These are phyloP conservation scores for Temnothorax rugatulus DNA, from an alignment of 2,888 invertebrate genomes.

Conservation along the genomic window DNA sequence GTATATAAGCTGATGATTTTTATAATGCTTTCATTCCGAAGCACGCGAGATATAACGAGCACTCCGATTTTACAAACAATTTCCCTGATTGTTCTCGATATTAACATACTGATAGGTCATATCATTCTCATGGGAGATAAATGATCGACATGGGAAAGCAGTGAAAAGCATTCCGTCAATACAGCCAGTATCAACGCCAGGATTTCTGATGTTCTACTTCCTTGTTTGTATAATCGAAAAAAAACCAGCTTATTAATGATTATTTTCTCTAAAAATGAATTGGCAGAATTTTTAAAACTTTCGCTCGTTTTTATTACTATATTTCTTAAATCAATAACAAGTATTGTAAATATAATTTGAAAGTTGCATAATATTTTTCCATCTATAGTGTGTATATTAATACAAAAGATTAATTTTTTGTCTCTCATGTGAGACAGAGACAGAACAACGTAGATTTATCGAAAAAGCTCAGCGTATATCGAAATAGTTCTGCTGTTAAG, in stretches of 20 bases:
- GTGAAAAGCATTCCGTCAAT: constrained; percentile 21
- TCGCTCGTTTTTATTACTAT: neutral
- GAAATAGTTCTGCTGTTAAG: neutral
- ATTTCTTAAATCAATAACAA: neutral
- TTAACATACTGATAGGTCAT: constrained; percentile 7
- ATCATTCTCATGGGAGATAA: constrained; percentile 24
- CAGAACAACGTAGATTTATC: neutral
- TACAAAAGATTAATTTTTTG: neutral
- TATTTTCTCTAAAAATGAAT: constrained; percentile 20
- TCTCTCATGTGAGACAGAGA: neutral
- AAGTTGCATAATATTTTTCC: neutral
- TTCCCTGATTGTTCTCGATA: constrained; percentile 9
- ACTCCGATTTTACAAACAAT: constrained; percentile 27
- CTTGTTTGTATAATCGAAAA: neutral
- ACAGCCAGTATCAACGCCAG: neutral
- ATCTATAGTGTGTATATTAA: neutral
- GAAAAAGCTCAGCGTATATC: neutral
- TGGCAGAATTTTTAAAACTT: neutral
- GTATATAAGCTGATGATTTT: constrained; percentile 29
- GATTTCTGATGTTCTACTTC: neutral
- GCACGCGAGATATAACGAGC: neutral
- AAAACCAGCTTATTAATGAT: neutral
- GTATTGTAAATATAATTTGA: neutral
- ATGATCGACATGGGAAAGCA: constrained; percentile 7
- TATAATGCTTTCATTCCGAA: constrained; percentile 32